Percentiles rank a stretch among this genome's conserved stretches.
Conservation (phyloP, 2,888 invertebrate species). For the Orgyia antiqua region DNA sequence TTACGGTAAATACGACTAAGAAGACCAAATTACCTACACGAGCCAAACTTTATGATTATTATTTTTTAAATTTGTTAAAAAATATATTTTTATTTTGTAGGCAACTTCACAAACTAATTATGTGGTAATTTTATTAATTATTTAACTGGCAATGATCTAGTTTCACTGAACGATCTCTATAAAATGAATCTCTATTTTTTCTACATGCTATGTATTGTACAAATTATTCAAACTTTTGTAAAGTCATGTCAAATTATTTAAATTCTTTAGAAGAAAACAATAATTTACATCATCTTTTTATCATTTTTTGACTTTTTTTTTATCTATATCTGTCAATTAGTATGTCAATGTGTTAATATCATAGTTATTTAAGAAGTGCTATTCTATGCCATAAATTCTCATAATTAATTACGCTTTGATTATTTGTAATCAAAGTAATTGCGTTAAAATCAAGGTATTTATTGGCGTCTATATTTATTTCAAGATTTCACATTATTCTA, state of each 20-base stretch:
- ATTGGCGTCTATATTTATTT: slow-evolving; percentile 25
- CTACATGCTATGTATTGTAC: slow-evolving; percentile 76
- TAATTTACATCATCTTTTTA: slow-evolving; percentile 24
- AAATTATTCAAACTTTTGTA: slow-evolving; percentile 69
- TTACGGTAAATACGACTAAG: too few species aligned
- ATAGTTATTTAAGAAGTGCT: slow-evolving; percentile 20
- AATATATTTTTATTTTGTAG: too few species aligned
- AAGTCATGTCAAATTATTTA: slow-evolving; percentile 61
- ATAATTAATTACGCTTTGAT: too few species aligned
- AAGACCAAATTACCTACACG: too few species aligned
- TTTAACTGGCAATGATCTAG: slow-evolving; percentile 60
- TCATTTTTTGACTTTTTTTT: slow-evolving; percentile 12
- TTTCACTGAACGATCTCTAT: slow-evolving; percentile 75
- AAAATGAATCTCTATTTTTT: slow-evolving; percentile 77
- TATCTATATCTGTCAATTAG: slow-evolving; percentile 69
- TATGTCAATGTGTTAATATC: slow-evolving; percentile 49
- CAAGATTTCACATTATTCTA: too few species aligned
- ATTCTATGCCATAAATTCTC: slow-evolving; percentile 21
- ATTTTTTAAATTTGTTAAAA: too few species aligned
- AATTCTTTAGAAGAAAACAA: slow-evolving; percentile 29
- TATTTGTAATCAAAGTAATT: slow-evolving; percentile 16
- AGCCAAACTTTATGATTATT: too few species aligned
- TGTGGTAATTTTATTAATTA: too few species aligned
- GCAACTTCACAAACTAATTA: too few species aligned
- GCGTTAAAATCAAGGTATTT: slow-evolving; percentile 13